phyloP scores from a whole-genome alignment of 2,888 invertebrate genomes.

The Leucophora obtusa region DNA sequence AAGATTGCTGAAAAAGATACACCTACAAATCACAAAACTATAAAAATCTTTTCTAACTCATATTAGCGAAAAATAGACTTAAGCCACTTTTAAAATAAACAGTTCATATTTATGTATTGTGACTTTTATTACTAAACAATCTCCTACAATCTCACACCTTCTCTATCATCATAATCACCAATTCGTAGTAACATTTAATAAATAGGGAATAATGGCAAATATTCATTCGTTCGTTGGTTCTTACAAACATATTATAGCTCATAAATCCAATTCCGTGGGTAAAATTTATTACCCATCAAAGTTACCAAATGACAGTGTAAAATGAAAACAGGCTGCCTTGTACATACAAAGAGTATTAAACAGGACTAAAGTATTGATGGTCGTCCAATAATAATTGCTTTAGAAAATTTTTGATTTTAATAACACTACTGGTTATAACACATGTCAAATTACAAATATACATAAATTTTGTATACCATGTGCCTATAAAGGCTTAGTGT shows the following conservation, averaged over 20 bases:
- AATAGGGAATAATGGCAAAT: slow-evolving; percentile 49
- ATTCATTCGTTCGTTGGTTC: background rate
- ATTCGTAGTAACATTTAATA: slow-evolving; percentile 31
- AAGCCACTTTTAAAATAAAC: no score
- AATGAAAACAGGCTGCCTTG: background rate
- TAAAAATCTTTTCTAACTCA: no score
- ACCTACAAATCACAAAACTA: no score
- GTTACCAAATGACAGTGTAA: slow-evolving; percentile 36
- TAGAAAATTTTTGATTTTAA: slow-evolving; percentile 35
- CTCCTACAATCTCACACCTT: slow-evolving; percentile 19
- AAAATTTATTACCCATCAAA: slow-evolving; percentile 65
- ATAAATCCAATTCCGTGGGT: slow-evolving; percentile 66
- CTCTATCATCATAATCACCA: slow-evolving; percentile 9
- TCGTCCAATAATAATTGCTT: slow-evolving; percentile 18
- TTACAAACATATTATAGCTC: slow-evolving; percentile 64
- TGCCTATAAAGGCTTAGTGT: background rate
- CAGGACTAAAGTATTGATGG: slow-evolving; percentile 18
- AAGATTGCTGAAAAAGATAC: no score
- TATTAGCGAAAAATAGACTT: no score
- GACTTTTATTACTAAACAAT: background rate
- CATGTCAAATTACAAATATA: slow-evolving; percentile 19
- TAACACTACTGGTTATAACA: background rate
- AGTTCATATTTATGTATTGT: no score
- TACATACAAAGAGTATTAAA: slow-evolving; percentile 2
- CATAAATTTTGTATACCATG: background rate